phyloP scores from a whole-genome alignment of 2,888 invertebrate genomes.

The Agrochola lychnidis region DNA sequence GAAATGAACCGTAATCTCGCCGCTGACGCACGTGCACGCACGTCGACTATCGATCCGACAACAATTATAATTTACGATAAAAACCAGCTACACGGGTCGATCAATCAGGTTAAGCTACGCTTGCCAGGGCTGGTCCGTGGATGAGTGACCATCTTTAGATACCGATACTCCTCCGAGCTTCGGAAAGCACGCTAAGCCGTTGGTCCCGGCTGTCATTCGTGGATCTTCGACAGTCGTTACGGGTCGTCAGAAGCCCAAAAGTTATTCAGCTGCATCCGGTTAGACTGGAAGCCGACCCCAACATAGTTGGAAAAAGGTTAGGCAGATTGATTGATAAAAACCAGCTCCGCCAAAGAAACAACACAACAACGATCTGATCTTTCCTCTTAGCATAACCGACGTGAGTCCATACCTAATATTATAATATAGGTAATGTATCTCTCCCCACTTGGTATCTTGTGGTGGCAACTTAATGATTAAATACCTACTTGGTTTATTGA shows the following conservation, averaged over 20 bases:
- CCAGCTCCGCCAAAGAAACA: slow-evolving; percentile 66
- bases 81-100: slow-evolving; percentile 60
- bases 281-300: too few relatives aligned
- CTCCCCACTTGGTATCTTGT: slow-evolving; percentile 17
- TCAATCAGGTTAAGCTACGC: too few relatives aligned
- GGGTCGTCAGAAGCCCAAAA: too few relatives aligned
- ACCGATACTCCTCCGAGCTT: too few relatives aligned
- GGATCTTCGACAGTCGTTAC: too few relatives aligned
- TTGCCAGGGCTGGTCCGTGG: too few relatives aligned
- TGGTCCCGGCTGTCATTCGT: too few relatives aligned
- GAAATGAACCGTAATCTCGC: slow-evolving; percentile 76
- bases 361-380: slow-evolving; percentile 54
- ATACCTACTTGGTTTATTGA: slow-evolving; percentile 21
- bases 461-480: slow-evolving; percentile 47
- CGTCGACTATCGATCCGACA: slow-evolving; percentile 73
- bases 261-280: too few relatives aligned
- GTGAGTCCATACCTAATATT: background rate
- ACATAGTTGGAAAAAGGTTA: too few relatives aligned
- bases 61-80: slow-evolving; percentile 76
- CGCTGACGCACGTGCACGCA: slow-evolving; percentile 80
- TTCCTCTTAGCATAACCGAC: slow-evolving; percentile 53
- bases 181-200: too few relatives aligned
- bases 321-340: slow-evolving; percentile 66
- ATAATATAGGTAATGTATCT: slow-evolving; percentile 5
- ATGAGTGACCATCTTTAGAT: too few relatives aligned